Evolutionary conservation across 2,888 invertebrate genomes (phyloP).

Genomic region (Oxystoma pomonae): DNA sequence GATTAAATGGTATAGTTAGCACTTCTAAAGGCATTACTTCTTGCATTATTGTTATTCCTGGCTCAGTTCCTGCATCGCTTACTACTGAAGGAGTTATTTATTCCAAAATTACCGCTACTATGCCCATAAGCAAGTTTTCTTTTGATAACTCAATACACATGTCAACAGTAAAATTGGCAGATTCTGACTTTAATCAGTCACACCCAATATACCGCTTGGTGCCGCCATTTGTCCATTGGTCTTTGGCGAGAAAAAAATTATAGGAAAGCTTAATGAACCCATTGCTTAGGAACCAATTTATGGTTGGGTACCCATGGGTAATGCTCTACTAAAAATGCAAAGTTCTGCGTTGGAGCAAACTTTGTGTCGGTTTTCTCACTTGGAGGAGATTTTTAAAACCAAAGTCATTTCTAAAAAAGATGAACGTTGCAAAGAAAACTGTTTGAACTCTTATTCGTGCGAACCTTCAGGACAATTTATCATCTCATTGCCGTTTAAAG

Average conservation of each 20-base stretch:
- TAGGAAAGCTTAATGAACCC: conserved; percentile 25
- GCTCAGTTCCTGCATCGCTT: not conserved
- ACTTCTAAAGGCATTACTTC: not conserved
- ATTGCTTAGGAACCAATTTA: conserved; percentile 3
- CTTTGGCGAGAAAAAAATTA: too few species aligned
- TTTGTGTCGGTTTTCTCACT: not conserved
- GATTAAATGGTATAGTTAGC: not conserved
- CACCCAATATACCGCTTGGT: too few species aligned
- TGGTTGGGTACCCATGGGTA: not conserved
- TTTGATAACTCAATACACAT: not conserved
- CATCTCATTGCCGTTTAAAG: too few species aligned
- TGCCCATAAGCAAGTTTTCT: not conserved
- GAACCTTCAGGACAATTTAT: too few species aligned
- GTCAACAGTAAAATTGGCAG: not conserved
- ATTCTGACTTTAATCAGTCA: not conserved
- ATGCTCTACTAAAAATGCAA: not conserved
- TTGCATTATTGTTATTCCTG: not conserved
- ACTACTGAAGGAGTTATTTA: not conserved
- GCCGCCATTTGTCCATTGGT: too few species aligned
- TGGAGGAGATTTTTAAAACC: not conserved
- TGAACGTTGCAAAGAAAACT: too few species aligned
- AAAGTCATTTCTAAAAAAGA: too few species aligned
- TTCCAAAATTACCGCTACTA: not conserved
- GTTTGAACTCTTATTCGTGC: too few species aligned
- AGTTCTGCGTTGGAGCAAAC: not conserved